Evolutionary conservation across 2,888 invertebrate genomes (phyloP).

Genomic region (Gryllus longicercus): DNA sequence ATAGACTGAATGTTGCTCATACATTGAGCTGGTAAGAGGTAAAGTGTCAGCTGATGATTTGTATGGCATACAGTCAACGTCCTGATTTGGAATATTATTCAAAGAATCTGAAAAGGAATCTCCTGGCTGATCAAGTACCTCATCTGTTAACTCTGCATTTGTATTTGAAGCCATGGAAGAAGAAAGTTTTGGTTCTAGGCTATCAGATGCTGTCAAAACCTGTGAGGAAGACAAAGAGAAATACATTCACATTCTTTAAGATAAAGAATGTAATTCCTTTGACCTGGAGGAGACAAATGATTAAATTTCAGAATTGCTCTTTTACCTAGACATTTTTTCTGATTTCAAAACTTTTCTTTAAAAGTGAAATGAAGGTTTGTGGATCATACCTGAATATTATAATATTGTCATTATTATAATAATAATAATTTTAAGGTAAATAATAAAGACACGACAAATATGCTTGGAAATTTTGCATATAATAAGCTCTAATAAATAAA

Average conservation of each 20-base stretch:
- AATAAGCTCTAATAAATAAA: too few species aligned
- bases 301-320: too few species aligned
- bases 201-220: constrained; percentile 24
- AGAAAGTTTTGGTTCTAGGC: constrained; percentile 23
- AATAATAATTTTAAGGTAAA: too few species aligned
- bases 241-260: constrained; percentile 11
- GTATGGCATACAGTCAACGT: neutral
- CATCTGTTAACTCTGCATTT: neutral
- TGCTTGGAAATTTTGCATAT: too few species aligned
- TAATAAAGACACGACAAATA: too few species aligned
- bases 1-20: neutral
- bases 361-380: too few species aligned
- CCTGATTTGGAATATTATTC: neutral
- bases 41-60: neutral
- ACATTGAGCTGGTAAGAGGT: neutral
- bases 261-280: neutral
- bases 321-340: too few species aligned
- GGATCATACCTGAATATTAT: too few species aligned
- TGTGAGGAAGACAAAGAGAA: constrained; percentile 20
- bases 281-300: neutral
- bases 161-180: neutral
- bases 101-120: constrained; percentile 24
- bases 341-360: too few species aligned
- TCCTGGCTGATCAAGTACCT: constrained; percentile 1
- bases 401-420: too few species aligned